phyloP scores from a whole-genome alignment of 2,113 vertebrate species.

The Eolophus roseicapilla region DNA sequence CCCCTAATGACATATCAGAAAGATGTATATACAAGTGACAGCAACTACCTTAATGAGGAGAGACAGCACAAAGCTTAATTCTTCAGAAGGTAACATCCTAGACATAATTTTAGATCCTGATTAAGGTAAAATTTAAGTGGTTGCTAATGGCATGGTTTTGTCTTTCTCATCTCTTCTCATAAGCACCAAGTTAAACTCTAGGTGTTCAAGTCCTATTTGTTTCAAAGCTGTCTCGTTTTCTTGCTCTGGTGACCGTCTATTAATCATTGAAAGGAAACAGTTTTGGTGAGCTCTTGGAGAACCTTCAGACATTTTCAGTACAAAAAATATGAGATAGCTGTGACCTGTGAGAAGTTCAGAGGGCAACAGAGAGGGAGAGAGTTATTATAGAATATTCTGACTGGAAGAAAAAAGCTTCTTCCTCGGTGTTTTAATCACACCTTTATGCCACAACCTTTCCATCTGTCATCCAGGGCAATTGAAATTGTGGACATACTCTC shows the following conservation, averaged over 20 bases:
- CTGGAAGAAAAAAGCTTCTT: background rate
- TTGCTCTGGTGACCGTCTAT: background rate
- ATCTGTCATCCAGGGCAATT: background rate
- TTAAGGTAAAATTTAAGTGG: background rate
- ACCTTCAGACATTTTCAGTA: background rate
- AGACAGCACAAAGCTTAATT: background rate
- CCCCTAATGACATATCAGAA: background rate
- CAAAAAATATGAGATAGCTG: background rate
- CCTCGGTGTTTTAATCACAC: background rate
- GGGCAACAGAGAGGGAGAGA: background rate
- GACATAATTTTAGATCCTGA: background rate
- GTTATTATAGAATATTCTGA: background rate
- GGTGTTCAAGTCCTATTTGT: background rate
- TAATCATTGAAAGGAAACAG: background rate
- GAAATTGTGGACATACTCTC: background rate
- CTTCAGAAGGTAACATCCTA: background rate
- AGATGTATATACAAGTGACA: background rate
- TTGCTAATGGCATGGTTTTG: background rate
- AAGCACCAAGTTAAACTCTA: background rate
- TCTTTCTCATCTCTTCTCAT: background rate
- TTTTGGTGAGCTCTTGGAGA: background rate
- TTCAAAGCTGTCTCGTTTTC: background rate
- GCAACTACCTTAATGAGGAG: background rate
- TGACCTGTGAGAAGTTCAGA: background rate
- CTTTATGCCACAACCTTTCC: background rate